Base-by-base conservation (phyloP, 2,113 vertebrate species). In the Megaceryle torquata region DNA sequence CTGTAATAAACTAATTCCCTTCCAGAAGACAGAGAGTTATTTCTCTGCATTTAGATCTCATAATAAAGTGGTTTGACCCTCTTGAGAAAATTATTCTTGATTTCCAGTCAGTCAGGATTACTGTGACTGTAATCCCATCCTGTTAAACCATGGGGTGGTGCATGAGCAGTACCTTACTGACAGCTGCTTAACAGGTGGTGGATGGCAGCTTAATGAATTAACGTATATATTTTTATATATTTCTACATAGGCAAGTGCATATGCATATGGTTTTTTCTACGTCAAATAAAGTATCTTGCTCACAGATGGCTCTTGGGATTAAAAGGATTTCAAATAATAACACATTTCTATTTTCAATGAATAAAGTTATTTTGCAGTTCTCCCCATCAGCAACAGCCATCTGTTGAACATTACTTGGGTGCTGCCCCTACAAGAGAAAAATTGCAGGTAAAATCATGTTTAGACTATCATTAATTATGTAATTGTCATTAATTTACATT, bases 371-470 rank as follows among this genome's bases (percentile, higher is more conserved):
- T 96, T 72, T 98, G 50, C 97, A 98, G 99, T 99, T 98, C 97
- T 99, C 91, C 98, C 98, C 70, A 98, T 99, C 94, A 98, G 97
- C 97, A 99, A 98, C 82, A 98, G 99, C 82, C 98, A 99, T 70
- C 98, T 98, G 91, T 97, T 99, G 96, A 98, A 97, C 91, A 97
- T 99, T 95, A 98, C 97, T 85, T 99, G 99, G 98, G 98, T 98
- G 68, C 97, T 99, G 61, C 98, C 98, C 4, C 98, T 98, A 21
- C 98, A 99, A 93, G 98, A 98, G 44, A 97, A 97, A 82, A 97
- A 98, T 97, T 98, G 99, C 98, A 99, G 98, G 99, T 99, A 96
- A 97, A 96, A 70, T 50, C 9, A 50, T 83, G 37, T 88, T 86
- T 79, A 76, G 75, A 35, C n/a, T 89, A 15, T 69, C 35, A 50